phyloP scores from a whole-genome alignment of 2,797 vertebrate genomes.

The Gouania willdenowi region DNA sequence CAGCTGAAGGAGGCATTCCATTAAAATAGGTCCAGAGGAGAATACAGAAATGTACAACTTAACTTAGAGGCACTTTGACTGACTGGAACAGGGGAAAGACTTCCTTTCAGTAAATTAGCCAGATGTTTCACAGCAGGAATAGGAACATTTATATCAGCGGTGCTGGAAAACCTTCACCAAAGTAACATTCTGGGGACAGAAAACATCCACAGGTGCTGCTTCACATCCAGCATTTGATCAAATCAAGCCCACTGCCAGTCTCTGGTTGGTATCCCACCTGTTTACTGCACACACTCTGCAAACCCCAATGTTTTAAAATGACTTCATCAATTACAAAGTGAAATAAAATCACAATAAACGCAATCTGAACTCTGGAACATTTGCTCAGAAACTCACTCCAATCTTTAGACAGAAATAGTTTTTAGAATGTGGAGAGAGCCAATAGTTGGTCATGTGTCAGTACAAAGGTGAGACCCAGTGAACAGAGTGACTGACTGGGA shows the following conservation, averaged over 20 bases:
- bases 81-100: slow-evolving; percentile 41
- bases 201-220: too few relatives aligned
- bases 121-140: neutral
- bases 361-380: too few relatives aligned
- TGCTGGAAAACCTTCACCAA: too few relatives aligned
- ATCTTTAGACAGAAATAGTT: too few relatives aligned
- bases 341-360: too few relatives aligned
- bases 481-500: slow-evolving; percentile 13
- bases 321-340: too few relatives aligned
- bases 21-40: slow-evolving; percentile 47
- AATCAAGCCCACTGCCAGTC: slow-evolving; percentile 11
- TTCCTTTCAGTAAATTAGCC: neutral
- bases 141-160: too few relatives aligned
- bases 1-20: slow-evolving; percentile 41
- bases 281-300: neutral
- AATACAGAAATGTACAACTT: slow-evolving; percentile 21
- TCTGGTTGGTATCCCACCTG: slow-evolving; percentile 14
- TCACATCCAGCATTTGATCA: slow-evolving; percentile 57
- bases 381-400: too few relatives aligned
- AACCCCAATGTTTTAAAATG: too few relatives aligned
- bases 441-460: too few relatives aligned
- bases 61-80: slow-evolving; percentile 67
- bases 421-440: too few relatives aligned
- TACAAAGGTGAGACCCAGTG: slow-evolving; percentile 13
- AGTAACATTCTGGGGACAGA: too few relatives aligned